A percentile compares a stretch with the other conserved stretches of the same genome.
These are phyloP conservation scores for Plumapathes pennacea DNA, from an alignment of 92 coral and sea anemone genomes.

Conservation along the genomic window DNA sequence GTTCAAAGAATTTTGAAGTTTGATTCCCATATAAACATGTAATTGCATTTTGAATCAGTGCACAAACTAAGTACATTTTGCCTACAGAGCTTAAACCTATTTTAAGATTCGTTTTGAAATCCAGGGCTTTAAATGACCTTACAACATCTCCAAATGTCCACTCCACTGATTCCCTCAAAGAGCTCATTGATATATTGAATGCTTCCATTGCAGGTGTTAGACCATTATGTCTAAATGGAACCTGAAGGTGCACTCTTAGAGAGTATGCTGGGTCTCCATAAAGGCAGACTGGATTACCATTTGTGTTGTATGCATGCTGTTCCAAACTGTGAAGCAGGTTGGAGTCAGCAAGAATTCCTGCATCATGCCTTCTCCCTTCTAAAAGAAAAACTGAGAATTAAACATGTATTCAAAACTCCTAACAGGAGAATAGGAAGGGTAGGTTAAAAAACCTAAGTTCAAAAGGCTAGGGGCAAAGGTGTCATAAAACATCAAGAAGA, in stretches of 20 bases:
- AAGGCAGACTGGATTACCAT: too few relatives aligned
- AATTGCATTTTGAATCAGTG: too few relatives aligned
- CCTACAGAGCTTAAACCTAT: background rate
- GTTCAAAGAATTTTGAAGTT: too few relatives aligned
- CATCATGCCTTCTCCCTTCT: conserved; percentile 8
- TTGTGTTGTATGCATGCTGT: conserved; percentile 5
- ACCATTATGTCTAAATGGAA: conserved; percentile 7
- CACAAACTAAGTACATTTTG: too few relatives aligned
- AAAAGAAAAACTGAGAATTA: background rate
- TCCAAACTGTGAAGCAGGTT: conserved; percentile 9
- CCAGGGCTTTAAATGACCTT: background rate
- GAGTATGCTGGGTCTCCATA: background rate
- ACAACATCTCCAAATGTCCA: conserved; percentile 13
- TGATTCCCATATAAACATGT: too few relatives aligned
- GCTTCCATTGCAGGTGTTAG: background rate
- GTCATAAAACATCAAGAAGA: background rate
- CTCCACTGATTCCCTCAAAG: conserved; percentile 12
- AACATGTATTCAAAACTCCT: too few relatives aligned
- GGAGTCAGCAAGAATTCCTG: conserved; percentile 6
- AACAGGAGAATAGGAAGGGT: background rate
- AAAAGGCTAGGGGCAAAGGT: background rate
- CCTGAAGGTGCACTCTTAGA: background rate
- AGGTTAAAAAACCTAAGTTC: too few relatives aligned
- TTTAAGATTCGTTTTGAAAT: background rate
- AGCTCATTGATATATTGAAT: background rate